These are phyloP conservation scores for Sphaerophoria rueppellii DNA, from an alignment of 2,888 invertebrate species.

Conservation along the genomic window DNA sequence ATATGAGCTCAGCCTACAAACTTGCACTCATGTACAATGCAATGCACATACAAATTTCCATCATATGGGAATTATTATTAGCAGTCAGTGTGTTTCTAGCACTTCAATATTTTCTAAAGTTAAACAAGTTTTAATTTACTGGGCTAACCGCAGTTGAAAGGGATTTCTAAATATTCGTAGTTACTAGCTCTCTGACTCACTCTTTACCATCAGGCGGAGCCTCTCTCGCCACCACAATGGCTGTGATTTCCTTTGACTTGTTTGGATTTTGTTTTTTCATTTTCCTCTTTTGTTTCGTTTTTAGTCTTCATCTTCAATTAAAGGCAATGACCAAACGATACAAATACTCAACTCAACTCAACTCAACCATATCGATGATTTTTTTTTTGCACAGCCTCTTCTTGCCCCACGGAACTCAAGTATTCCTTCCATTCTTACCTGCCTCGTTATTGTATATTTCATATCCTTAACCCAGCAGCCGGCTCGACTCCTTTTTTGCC, in stretches of 20 bases:
- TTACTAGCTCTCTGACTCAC: not conserved
- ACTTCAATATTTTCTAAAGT: slow-evolving; percentile 44
- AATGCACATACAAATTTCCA: not conserved
- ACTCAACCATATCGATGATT: slow-evolving; percentile 21
- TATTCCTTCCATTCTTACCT: not conserved
- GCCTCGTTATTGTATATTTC: not conserved
- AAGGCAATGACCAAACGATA: slow-evolving; percentile 32
- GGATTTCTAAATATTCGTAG: slow-evolving; percentile 19
- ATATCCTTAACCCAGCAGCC: not conserved
- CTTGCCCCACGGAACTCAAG: no score
- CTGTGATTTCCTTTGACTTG: not conserved
- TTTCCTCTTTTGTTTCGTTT: not conserved
- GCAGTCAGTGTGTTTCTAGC: not conserved
- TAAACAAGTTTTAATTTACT: slow-evolving; percentile 49
- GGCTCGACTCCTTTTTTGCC: not conserved
- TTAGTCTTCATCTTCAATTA: slow-evolving; percentile 34
- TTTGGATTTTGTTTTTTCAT: not conserved
- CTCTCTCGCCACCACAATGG: not conserved
- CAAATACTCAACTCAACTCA: slow-evolving; percentile 4
- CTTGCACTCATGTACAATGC: not conserved
- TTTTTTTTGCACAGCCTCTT: not conserved
- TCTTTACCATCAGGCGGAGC: not conserved
- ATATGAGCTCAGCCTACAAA: not conserved
- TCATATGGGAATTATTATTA: not conserved
- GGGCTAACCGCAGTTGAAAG: slow-evolving; percentile 16